Evolutionary conservation across 2,888 invertebrate genomes (phyloP).

Genomic region (Epiperipatus broadwayi): DNA sequence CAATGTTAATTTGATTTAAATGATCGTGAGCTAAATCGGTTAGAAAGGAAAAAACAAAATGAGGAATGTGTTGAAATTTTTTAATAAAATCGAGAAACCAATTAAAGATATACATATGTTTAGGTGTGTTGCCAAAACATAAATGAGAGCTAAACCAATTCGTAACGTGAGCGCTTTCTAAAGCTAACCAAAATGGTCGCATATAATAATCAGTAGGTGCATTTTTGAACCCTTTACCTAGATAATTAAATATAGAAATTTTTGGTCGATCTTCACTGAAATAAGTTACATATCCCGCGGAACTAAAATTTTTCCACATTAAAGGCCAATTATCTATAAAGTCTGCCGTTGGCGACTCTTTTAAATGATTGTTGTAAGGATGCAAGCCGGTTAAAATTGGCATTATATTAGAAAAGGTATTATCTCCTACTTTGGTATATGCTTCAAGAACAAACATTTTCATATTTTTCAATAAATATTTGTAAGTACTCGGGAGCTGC

Average conservation of each 20-base stretch:
- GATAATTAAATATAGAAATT: constrained; percentile 28
- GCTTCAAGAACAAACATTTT: constrained; percentile 25
- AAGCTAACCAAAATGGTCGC: no score
- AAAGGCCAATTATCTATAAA: constrained; percentile 26
- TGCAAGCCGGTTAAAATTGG: no score
- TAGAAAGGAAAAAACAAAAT: constrained; percentile 27
- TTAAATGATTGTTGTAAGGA: constrained; percentile 18
- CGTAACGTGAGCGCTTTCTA: constrained; percentile 23
- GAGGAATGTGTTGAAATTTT: constrained; percentile 20
- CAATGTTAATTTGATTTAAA: constrained; percentile 26
- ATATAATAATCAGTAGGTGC: constrained; percentile 29
- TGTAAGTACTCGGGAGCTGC: constrained; percentile 25
- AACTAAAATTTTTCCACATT: constrained; percentile 27
- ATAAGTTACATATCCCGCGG: constrained; percentile 24
- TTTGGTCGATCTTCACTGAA: constrained; percentile 29
- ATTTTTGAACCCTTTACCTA: constrained; percentile 25
- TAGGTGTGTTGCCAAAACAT: no score
- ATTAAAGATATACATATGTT: constrained; percentile 22
- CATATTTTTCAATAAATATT: constrained; percentile 22
- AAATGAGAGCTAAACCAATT: no score
- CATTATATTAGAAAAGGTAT: no score
- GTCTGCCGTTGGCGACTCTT: constrained; percentile 17
- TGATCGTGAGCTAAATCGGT: constrained; percentile 31
- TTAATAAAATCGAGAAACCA: constrained; percentile 25
- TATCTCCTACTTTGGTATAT: no score